Evolutionary conservation across 2,797 vertebrate species (phyloP), one percentile per base, ranked within the genome.

Genomic region (Botia kubotai): DNA sequence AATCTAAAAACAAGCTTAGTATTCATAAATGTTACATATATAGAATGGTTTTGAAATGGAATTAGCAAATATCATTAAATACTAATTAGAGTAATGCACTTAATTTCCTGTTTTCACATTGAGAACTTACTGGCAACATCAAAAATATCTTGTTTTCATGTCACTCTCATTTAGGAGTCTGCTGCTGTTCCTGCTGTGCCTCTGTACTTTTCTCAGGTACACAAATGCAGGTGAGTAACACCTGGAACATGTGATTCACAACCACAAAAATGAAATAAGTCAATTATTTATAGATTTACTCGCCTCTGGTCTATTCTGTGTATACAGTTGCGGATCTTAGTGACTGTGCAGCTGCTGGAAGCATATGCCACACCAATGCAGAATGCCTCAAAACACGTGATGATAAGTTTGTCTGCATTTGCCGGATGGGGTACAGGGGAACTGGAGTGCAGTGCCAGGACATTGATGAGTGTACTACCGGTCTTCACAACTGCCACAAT

Each of bases 401-500:
- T 1, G 85, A 60, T 33, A 89, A 52, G 33, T 93, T 88, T 81
- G 85, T 86, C 65, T 96, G 95, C 17, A 84, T 52, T 3, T 96
- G 95, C 80, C 81, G 29, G 17, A 85, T 82, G 6, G 95, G 95
- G 26, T 95, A 89, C 89, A 87, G 87, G 11, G 95, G 95, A 1
- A 65, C 91, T 3, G 95, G 95, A 19, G 48, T 86, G 16, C 33
- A 77, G 48, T 96, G 95, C 80, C 82, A 1, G 0, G 95, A 96
- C 85, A 88, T 95, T 0, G 89, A 96, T 1, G 95, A 96, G 85
- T 96, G 95, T 77, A 19, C 52, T 16, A 86, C 53, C 4, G 88
- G 88, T 43, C 78, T 93, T 60, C 88, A 94, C 52, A n/a, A 13
- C 17, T 96, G 95, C 83, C 88, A 94, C 79, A 3, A 2, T 0